Conservation (phyloP, 2,113 vertebrate genomes). For the Eulemur macaco region DNA sequence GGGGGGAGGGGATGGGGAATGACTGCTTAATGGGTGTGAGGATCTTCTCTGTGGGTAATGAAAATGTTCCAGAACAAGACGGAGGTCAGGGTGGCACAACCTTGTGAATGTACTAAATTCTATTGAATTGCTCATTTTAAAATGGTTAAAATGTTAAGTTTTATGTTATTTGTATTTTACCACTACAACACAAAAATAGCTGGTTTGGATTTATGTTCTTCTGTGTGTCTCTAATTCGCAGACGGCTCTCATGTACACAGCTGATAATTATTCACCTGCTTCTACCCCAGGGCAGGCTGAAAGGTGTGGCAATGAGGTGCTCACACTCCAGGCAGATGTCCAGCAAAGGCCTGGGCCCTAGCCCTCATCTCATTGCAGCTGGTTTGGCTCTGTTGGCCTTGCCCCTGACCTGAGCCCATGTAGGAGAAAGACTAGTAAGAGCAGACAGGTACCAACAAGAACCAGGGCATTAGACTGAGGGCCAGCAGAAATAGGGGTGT, state of each 20-base stretch:
- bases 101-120: not conserved
- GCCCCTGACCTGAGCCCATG: not conserved
- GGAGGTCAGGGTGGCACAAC: not conserved
- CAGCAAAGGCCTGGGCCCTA: not conserved
- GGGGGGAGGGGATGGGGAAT: not conserved
- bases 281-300: not conserved
- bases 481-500: conserved; percentile 13
- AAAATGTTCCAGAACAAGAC: conserved; percentile 24
- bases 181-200: not conserved
- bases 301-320: not conserved
- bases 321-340: not conserved
- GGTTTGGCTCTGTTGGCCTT: not conserved
- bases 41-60: not conserved
- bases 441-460: conserved; percentile 7
- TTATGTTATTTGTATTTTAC: conserved; percentile 12
- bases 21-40: not conserved
- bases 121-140: not conserved
- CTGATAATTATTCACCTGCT: not conserved
- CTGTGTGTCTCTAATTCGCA: not conserved
- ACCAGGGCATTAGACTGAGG: not conserved
- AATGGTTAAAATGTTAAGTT: not conserved
- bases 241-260: not conserved
- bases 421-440: not conserved
- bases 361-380: not conserved
- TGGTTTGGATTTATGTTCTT: conserved; percentile 18